Evolutionary conservation across 2,888 invertebrate genomes (phyloP), one percentile per base, ranked within the genome.

Genomic region (Sussaba pulchella): DNA sequence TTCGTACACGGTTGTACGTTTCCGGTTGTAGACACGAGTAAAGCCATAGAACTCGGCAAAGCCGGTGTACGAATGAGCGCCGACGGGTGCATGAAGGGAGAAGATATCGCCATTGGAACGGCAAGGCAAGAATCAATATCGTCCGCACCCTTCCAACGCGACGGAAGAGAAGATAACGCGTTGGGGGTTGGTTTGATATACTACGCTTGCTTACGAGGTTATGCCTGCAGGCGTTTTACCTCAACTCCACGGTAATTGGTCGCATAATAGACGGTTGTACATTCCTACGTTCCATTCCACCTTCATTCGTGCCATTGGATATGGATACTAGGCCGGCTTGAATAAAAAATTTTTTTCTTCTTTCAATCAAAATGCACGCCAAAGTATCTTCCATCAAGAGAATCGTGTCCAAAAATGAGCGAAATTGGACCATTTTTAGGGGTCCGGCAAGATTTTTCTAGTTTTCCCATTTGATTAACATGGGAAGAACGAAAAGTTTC

Each of bases 91-190:
- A 61, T 39, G 59, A 21, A 70, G 45, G 57, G 75, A 69, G 50
- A 79, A 73, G 63, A 57, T 21, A 76, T n/a, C 67, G 45, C 17
- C 63, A 43, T 47, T 69, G 24, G 52, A 61, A 84, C 61, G 83
- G 81, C 82, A 84, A 2, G 84, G 85, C 82, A 77, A 85, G 87
- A 88, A 89, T 89, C 89, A 87, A 89, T 88, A 89, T 89, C 85
- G 84, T 79, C 80, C 86, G 86, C 87, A 71, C 70, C 63, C 54
- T 45, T 47, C 50, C 41, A 47, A 70, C 39, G 19, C 61, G 41
- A 66, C 59, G 61, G 59, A 63, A 73, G 73, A 72, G 31, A 50
- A 57, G 50, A 78, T 73, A 73, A 64, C 67, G 61, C 52, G 67
- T 57, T 47, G 26, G 36, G 57, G 61, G 59, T 36, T 47, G 21